These are phyloP conservation scores for Scaptomyza reducta DNA, from an alignment of 2,888 invertebrate species.

Conservation along the genomic window DNA sequence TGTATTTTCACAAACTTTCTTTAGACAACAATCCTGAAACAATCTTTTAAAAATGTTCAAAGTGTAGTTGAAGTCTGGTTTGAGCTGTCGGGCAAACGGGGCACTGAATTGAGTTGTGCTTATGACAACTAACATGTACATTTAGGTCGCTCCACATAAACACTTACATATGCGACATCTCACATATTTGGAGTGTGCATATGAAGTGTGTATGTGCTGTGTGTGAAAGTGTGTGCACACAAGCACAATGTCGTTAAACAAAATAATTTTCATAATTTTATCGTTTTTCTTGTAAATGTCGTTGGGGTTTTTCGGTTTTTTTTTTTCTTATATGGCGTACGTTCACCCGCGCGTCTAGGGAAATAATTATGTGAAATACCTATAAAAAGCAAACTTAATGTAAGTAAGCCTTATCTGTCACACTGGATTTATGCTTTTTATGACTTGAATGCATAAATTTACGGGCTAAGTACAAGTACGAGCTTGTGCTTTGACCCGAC, in stretches of 20 bases:
- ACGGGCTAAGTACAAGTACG: conserved; percentile 29
- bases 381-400: conserved; percentile 54
- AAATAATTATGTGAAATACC: conserved; percentile 73
- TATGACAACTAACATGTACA: conserved; percentile 72
- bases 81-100: conserved; percentile 17
- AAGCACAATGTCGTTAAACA: conserved; percentile 40
- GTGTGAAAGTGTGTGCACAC: conserved; percentile 13
- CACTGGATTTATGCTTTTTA: conserved; percentile 54
- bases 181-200: conserved; percentile 38
- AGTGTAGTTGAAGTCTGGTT: conserved; percentile 20
- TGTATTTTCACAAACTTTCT: no score
- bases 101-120: conserved; percentile 42
- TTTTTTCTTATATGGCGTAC: conserved; percentile 51
- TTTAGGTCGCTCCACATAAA: conserved; percentile 66
- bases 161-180: conserved; percentile 29
- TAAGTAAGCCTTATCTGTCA: conserved; percentile 39
- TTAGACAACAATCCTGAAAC: no score
- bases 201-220: conserved; percentile 5
- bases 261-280: conserved; percentile 79
- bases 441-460: conserved; percentile 78
- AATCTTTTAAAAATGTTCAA: not conserved
- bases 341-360: conserved; percentile 52
- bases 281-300: conserved; percentile 75
- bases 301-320: conserved; percentile 26
- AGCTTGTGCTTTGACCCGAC: no score